phyloP scores from a whole-genome alignment of 2,797 vertebrate genomes.

The Artibeus jamaicensis region DNA sequence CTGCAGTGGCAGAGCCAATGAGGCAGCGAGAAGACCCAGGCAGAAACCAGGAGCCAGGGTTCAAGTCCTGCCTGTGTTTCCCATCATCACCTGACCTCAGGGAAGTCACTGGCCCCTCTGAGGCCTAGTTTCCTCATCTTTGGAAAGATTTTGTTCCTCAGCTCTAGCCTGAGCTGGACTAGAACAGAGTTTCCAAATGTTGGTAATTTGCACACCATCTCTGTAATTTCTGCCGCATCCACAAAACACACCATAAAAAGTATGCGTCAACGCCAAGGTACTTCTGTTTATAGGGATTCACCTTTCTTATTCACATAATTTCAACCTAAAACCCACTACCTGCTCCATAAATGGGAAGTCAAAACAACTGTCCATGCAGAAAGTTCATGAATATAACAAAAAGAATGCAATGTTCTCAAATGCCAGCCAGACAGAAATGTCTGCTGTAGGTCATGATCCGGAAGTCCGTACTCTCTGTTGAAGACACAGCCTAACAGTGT shows the following conservation, averaged over 20 bases:
- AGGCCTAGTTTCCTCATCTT: neutral
- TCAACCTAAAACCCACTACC: neutral
- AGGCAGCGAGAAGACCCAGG: fast-evolving
- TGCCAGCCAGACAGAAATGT: neutral
- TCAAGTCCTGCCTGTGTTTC: neutral
- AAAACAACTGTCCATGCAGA: neutral
- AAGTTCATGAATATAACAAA: neutral
- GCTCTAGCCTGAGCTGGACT: fast-evolving
- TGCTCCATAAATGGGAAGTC: neutral
- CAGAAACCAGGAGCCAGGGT: neutral
- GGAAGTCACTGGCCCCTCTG: neutral
- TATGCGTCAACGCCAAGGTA: neutral
- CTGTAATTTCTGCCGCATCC: neutral
- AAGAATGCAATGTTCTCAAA: neutral
- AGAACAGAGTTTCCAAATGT: neutral
- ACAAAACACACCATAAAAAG: neutral
- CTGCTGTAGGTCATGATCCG: no score
- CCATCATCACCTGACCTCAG: neutral
- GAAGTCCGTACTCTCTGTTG: neutral
- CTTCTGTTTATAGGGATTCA: neutral
- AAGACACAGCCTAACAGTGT: neutral
- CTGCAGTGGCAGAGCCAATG: fast-evolving
- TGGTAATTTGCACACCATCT: neutral
- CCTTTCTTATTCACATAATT: neutral
- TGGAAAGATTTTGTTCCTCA: no score